Evolutionary conservation across 2,113 vertebrate species (phyloP).

Genomic region (Limnothrissa miodon): DNA sequence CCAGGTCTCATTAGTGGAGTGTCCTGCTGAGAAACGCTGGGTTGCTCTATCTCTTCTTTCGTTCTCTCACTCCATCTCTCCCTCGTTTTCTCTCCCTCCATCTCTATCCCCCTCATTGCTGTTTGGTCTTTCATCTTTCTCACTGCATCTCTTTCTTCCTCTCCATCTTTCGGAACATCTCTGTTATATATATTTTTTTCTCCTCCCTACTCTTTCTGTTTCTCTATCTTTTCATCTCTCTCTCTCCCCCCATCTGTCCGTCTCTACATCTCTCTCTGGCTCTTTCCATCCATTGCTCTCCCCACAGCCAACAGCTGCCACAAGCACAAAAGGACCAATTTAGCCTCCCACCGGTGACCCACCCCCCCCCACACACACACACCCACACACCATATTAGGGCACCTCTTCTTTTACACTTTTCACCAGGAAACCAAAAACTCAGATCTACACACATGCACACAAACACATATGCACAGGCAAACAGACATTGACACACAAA

Average conservation of each 20-base stretch:
- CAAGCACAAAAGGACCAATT: slow-evolving; percentile 68
- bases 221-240: not conserved
- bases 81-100: not conserved
- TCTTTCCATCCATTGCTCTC: not conserved
- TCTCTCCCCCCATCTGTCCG: not conserved
- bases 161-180: not conserved
- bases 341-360: slow-evolving; percentile 45
- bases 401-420: not conserved
- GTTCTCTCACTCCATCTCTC: not conserved
- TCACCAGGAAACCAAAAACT: not conserved
- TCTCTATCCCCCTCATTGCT: not conserved
- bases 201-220: not conserved
- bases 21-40: slow-evolving; percentile 57
- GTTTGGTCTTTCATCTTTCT: not conserved
- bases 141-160: not conserved
- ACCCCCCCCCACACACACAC: not conserved
- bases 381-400: not conserved
- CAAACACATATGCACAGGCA: not conserved
- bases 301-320: slow-evolving; percentile 67
- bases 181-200: not conserved
- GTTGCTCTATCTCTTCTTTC: slow-evolving; percentile 44
- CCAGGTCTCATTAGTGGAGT: slow-evolving; percentile 63
- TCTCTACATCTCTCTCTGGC: slow-evolving; percentile 40
- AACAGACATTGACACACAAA: not conserved
- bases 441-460: slow-evolving; percentile 26